These are phyloP conservation scores for Alethe castanea DNA, from an alignment of 2,113 vertebrate species.

Conservation along the genomic window DNA sequence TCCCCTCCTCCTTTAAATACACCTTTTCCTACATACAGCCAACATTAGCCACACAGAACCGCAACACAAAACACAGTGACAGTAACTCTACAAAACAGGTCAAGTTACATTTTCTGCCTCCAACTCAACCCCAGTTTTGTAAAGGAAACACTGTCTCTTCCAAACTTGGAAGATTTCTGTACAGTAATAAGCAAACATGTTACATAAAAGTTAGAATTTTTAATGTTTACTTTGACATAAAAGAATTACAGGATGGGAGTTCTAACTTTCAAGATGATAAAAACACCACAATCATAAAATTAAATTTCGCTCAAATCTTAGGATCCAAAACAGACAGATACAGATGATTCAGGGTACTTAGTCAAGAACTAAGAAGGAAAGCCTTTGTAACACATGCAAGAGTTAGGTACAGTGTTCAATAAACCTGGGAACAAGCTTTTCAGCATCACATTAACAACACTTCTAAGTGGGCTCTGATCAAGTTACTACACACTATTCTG, in stretches of 20 bases:
- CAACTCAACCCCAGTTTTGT: background rate
- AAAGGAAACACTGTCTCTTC: background rate
- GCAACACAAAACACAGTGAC: background rate
- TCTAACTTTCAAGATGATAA: background rate
- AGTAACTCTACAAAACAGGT: background rate
- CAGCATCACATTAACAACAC: background rate
- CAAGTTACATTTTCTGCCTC: background rate
- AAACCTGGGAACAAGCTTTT: background rate
- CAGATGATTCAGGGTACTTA: background rate
- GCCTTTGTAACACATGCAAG: background rate
- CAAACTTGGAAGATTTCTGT: background rate
- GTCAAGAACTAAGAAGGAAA: background rate
- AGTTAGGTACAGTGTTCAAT: background rate
- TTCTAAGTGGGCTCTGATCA: background rate
- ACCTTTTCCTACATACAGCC: background rate
- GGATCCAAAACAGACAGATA: background rate
- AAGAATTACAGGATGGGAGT: background rate
- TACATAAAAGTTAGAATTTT: background rate
- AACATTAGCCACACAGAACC: background rate
- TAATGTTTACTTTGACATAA: background rate
- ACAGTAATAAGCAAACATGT: background rate
- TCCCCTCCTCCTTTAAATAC: background rate
- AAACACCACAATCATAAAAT: background rate
- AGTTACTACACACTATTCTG: background rate
- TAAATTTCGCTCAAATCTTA: background rate